Conservation (phyloP, 2,797 vertebrate genomes). For the Margarornis squamiger region DNA sequence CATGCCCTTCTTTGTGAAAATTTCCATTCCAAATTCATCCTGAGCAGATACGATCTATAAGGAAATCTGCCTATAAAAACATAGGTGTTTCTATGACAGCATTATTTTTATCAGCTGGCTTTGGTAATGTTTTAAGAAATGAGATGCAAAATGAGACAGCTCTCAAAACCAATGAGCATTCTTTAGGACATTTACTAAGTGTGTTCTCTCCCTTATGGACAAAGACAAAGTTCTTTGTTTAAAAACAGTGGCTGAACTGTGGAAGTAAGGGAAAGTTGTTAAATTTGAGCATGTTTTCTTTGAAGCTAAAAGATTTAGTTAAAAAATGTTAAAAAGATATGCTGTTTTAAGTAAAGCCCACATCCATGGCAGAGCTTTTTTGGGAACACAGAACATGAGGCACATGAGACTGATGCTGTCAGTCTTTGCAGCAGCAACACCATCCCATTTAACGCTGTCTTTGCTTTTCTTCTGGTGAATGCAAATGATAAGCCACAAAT, state of each 20-base stretch:
- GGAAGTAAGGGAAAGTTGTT: not conserved
- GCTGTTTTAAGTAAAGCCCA: not conserved
- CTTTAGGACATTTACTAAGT: not conserved
- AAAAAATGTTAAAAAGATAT: not conserved
- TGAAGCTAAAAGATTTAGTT: not conserved
- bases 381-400: not conserved
- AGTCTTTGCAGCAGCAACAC: not conserved
- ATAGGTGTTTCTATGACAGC: not conserved
- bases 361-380: not conserved
- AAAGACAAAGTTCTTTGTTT: not conserved
- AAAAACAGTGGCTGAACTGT: not conserved
- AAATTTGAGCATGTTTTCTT: not conserved
- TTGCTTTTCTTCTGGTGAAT: not conserved
- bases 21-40: not conserved
- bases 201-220: not conserved
- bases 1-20: not conserved
- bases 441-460: rapidly evolving
- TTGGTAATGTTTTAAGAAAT: not conserved
- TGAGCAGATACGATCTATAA: not conserved
- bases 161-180: not conserved
- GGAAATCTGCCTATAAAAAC: not conserved
- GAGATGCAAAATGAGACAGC: not conserved
- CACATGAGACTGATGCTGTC: not conserved
- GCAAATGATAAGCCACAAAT: not conserved
- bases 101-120: not conserved